A percentile compares a stretch with the other conserved stretches of the same genome.
Conservation (phyloP, 2,888 invertebrate genomes). For the Apoda limacodes region DNA sequence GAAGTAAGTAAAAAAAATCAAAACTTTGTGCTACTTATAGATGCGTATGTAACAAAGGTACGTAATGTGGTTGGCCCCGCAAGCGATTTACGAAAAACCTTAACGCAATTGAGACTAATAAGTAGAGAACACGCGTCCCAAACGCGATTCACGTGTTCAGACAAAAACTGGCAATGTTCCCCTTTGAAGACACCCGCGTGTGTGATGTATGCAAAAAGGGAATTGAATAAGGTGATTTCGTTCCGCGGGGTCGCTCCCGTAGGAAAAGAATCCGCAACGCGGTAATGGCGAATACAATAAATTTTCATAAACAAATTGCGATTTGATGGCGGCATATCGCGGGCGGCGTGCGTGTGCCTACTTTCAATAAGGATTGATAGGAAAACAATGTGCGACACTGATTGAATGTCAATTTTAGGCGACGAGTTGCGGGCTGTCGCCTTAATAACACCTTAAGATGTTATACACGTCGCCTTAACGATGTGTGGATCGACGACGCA, state of each 20-base stretch:
- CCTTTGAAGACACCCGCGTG: conserved; percentile 49
- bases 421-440: conserved; percentile 26
- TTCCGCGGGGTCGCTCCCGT: conserved; percentile 60
- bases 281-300: conserved; percentile 70
- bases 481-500: conserved; percentile 39
- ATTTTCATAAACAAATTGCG: conserved; percentile 71
- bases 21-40: no score
- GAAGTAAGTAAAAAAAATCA: no score
- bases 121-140: conserved; percentile 59
- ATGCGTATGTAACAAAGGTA: no score
- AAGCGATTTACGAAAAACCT: conserved; percentile 52
- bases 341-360: conserved; percentile 54
- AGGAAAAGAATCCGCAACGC: conserved; percentile 59
- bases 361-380: conserved; percentile 67
- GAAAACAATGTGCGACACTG: conserved; percentile 66
- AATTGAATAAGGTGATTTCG: conserved; percentile 71
- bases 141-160: conserved; percentile 67
- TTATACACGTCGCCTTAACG: conserved; percentile 54
- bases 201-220: conserved; percentile 70
- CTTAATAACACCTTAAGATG: conserved; percentile 49
- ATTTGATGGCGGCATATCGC: conserved; percentile 62
- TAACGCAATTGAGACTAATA: conserved; percentile 62
- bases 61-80: no score
- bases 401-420: conserved; percentile 64
- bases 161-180: conserved; percentile 54